Base-by-base conservation (phyloP, 2,113 vertebrate species). In the Pituophis catenifer region DNA sequence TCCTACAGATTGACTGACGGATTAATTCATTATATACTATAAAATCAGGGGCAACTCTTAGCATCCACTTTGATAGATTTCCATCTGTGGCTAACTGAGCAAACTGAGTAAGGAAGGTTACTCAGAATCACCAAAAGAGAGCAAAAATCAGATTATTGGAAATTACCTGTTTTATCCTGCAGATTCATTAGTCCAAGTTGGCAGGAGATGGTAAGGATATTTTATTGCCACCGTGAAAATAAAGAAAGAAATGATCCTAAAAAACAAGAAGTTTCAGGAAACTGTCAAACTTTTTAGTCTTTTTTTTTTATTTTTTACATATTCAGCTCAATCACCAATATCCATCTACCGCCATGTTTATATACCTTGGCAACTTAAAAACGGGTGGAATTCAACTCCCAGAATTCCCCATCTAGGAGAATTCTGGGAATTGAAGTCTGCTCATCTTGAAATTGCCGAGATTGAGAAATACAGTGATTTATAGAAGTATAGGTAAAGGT, bases 151-250 rank as follows among this genome's bases (percentile, higher is more conserved):
- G 94, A 90, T 94, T 21, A 33, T 70, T 70, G 91, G 81, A 92
- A 91, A 93, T 97, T 96, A 97, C 96, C 97, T 96, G 95, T 94
- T 96, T 93, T 97, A 95, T 89, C 96, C 95, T 93, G 96, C 93
- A 97, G 96, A 96, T 96, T 95, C 96, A 96, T 97, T 95, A 96
- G 95, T 95, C 95, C 96, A 95, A 94, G 96, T 86, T 95, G 93
- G 93, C 8, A 52, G 95, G 93, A 93, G 89, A 55, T 90, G 94
- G 92, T 94, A 94, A 95, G 90, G 86, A 92, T 94, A 94, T 96
- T 93, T 94, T 95, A 95, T 94, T 95, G 96, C 58, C 38, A 90
- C 95, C 96, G 95, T 95, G 94, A 95, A 97, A 96, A 95, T 91
- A 94, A 38, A 94, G 95, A 94, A 94, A 91, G 95, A 96, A 96